These are phyloP conservation scores for Branchinecta sandiegonensis DNA, from an alignment of 2,888 invertebrate genomes.

Conservation along the genomic window DNA sequence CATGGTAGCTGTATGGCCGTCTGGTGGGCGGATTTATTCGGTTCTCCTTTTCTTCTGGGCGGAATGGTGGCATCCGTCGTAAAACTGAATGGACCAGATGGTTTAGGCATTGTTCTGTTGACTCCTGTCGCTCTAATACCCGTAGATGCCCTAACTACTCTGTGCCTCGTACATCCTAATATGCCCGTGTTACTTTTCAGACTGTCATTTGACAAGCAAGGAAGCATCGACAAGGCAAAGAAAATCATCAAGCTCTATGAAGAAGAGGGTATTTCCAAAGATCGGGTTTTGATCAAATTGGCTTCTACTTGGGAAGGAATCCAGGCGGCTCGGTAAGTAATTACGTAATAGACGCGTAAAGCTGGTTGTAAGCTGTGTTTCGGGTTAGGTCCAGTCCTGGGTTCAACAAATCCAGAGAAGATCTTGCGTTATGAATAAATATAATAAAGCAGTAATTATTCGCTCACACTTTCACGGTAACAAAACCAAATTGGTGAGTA, in stretches of 20 bases:
- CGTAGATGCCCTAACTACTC: too few species aligned
- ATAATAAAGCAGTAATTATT: too few species aligned
- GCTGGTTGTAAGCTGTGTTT: background rate
- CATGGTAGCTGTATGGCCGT: too few species aligned
- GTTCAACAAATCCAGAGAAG: background rate
- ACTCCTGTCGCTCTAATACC: too few species aligned
- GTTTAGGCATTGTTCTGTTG: too few species aligned
- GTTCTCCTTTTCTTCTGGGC: too few species aligned
- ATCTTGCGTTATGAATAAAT: background rate
- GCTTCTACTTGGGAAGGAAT: constrained; percentile 99
- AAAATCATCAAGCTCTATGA: constrained; percentile 78
- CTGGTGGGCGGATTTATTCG: too few species aligned
- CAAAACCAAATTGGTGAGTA: too few species aligned
- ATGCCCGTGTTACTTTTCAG: constrained; percentile 37
- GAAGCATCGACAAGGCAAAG: constrained; percentile 74
- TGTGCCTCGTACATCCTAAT: too few species aligned
- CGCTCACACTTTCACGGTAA: too few species aligned
- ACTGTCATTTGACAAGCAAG: constrained; percentile 84
- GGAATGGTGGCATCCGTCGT: too few species aligned
- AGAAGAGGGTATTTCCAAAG: constrained; percentile 73
- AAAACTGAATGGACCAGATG: too few species aligned
- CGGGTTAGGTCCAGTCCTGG: background rate
- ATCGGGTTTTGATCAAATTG: constrained; percentile 88
- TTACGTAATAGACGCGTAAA: background rate
- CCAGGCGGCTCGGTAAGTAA: constrained; percentile 74